phyloP scores from a whole-genome alignment of 2,797 vertebrate species.

The Melopsittacus undulatus region DNA sequence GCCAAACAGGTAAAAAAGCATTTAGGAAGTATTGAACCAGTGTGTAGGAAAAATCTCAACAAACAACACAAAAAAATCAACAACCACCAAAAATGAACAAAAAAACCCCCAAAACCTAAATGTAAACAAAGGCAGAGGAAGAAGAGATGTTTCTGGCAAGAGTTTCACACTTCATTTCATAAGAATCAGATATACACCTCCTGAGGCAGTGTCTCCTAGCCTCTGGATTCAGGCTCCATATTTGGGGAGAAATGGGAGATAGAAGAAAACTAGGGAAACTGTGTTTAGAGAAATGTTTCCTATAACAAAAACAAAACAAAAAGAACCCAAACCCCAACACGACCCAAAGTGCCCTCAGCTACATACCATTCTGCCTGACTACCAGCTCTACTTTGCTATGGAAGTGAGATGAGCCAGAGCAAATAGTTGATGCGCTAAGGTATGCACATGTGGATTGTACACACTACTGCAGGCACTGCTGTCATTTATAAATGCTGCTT shows the following conservation, averaged over 20 bases:
- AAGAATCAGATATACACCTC: neutral
- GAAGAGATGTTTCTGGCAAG: neutral
- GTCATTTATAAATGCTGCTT: neutral
- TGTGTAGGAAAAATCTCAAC: neutral
- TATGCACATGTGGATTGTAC: neutral
- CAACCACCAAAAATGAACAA: neutral
- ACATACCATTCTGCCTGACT: neutral
- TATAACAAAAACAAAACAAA: neutral
- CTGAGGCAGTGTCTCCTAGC: neutral
- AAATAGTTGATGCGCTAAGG: neutral
- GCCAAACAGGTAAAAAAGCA: neutral
- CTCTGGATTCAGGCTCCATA: neutral
- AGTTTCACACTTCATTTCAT: neutral
- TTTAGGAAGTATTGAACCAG: neutral
- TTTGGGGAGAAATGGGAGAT: neutral
- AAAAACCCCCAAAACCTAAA: neutral
- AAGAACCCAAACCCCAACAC: neutral
- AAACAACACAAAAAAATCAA: neutral
- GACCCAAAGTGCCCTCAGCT: neutral
- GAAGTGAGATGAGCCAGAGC: neutral
- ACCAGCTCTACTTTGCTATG: neutral
- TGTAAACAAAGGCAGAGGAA: neutral
- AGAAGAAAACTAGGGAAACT: neutral
- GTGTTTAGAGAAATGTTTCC: neutral
- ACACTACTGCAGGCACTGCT: neutral